Conservation (phyloP, 2,113 vertebrate genomes). For the Rhegmatorhina hoffmannsi region DNA sequence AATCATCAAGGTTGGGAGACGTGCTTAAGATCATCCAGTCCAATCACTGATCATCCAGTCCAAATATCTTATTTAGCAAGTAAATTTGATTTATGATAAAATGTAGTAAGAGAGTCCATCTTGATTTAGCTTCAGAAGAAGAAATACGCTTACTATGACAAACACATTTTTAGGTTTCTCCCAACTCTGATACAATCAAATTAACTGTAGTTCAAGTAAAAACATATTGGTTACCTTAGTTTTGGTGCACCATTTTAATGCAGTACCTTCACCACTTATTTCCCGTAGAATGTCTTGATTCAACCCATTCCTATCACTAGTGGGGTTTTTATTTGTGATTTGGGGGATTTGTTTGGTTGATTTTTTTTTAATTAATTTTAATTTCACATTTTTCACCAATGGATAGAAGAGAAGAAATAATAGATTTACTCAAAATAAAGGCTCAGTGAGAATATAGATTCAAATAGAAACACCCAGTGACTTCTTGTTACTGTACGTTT, state of each 20-base stretch:
- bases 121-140: background rate
- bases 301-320: background rate
- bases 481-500: background rate
- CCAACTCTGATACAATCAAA: background rate
- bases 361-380: background rate
- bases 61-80: background rate
- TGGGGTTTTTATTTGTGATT: background rate
- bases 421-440: background rate
- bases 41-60: rapidly evolving
- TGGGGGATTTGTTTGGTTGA: rapidly evolving
- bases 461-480: background rate
- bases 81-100: background rate
- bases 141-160: background rate
- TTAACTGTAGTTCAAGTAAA: background rate
- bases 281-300: background rate
- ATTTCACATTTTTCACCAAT: background rate
- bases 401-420: background rate
- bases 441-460: background rate
- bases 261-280: background rate
- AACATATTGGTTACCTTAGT: background rate
- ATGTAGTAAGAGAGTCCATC: background rate
- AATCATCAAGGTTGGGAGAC: background rate
- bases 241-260: background rate
- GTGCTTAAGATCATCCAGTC: background rate
- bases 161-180: background rate